These are phyloP conservation scores for Kuschelorhynchus macadamiae DNA, from an alignment of 2,888 invertebrate species.

Conservation along the genomic window DNA sequence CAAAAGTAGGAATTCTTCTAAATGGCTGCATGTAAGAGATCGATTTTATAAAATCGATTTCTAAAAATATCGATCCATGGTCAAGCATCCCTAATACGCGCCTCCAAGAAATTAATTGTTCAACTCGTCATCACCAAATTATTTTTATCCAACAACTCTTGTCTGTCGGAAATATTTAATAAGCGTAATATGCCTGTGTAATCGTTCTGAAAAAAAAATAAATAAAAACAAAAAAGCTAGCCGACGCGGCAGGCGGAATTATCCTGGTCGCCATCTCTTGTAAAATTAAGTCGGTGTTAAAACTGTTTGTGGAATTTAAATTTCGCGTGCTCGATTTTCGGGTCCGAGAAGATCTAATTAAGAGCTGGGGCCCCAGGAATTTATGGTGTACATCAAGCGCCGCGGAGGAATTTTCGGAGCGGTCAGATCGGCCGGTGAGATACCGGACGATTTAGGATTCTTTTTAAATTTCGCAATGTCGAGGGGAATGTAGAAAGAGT, in stretches of 20 bases:
- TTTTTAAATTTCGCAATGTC: neutral
- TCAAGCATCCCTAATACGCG: too few relatives aligned
- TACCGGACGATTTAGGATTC: neutral
- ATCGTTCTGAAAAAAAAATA: neutral
- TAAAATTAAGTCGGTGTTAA: conserved; percentile 17
- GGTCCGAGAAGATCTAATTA: conserved; percentile 3
- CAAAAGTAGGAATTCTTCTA: too few relatives aligned
- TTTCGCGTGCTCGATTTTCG: conserved; percentile 8
- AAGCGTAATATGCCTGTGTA: neutral
- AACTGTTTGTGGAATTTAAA: conserved; percentile 4
- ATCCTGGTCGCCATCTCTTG: conserved; percentile 3
- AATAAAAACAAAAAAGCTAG: neutral
- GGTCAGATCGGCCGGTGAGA: conserved; percentile 21
- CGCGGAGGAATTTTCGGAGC: conserved; percentile 16
- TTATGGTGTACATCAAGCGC: conserved; percentile 21
- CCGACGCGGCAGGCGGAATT: neutral
- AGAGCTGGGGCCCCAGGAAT: conserved; percentile 12
- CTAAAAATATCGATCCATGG: too few relatives aligned
- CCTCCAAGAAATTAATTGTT: too few relatives aligned
- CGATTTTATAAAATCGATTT: too few relatives aligned
- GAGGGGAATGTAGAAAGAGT: too few relatives aligned
- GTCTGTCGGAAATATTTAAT: too few relatives aligned
- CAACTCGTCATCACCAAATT: too few relatives aligned
- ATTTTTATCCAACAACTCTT: too few relatives aligned
- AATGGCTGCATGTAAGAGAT: too few relatives aligned